These are phyloP conservation scores for Hydrozoanthus gracilis DNA, from an alignment of 92 coral and sea anemone genomes.

Conservation along the genomic window DNA sequence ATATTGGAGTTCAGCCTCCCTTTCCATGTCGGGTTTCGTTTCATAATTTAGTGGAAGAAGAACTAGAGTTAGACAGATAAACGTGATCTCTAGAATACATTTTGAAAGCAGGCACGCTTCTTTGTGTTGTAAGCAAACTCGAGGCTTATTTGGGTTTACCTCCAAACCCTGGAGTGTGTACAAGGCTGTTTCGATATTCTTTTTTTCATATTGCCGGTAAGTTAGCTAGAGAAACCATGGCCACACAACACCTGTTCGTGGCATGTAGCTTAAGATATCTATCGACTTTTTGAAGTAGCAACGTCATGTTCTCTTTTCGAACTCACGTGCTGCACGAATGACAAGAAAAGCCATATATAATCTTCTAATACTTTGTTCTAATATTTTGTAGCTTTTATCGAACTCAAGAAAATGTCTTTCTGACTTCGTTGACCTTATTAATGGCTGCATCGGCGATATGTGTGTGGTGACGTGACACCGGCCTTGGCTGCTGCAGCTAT, in stretches of 20 bases:
- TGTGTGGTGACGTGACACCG: constrained; percentile 26
- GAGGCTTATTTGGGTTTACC: not conserved
- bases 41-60: too few species aligned
- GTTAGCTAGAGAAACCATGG: constrained; percentile 21
- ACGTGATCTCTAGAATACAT: not conserved
- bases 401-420: constrained; percentile 5
- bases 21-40: not conserved
- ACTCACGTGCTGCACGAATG: constrained; percentile 29
- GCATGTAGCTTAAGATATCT: constrained; percentile 32
- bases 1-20: not conserved
- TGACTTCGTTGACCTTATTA: not conserved
- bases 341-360: not conserved
- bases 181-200: not conserved
- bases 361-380: not conserved
- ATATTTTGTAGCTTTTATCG: not conserved
- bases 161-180: not conserved
- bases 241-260: constrained; percentile 27
- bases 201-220: constrained; percentile 2
- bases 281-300: constrained; percentile 22
- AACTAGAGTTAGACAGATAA: not conserved
- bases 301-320: not conserved
- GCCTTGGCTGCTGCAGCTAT: not conserved
- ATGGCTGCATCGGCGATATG: not conserved
- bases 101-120: not conserved
- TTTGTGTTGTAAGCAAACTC: not conserved